Base-by-base conservation (phyloP, 2,113 vertebrate species). In the Platysteira castanea region DNA sequence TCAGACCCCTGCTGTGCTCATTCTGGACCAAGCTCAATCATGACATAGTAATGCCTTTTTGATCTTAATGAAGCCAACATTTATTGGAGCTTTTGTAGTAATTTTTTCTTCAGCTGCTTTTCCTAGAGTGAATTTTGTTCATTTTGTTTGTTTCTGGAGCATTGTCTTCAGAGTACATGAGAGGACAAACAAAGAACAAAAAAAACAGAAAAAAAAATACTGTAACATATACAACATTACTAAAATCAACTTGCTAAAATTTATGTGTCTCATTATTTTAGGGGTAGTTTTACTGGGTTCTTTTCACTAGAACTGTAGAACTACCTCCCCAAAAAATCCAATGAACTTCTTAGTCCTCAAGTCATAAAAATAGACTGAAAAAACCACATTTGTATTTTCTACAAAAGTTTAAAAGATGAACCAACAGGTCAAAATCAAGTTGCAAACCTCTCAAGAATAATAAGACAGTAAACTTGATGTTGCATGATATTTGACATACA, bases 401-500 rank as follows among this genome's bases (percentile, higher is more conserved):
- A 79, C 33, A 76, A 89, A 95, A 97, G 75, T 95, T 93, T 95
- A 81, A 93, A 95, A 94, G 46, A 96, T 84, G 71, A 97, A 83
- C 84, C 92, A 96, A 96, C 93, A 96, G 96, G 93, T 95, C 96
- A 97, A 94, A 94, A 94, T 93, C 95, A 96, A 97, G 97, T 97
- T 95, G 80, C 94, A 97, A 97, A 88, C 96, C 96, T 97, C 97
- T 97, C 93, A 98, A 97, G 97, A 97, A 95, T 97, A 98, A 95
- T 95, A 96, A 96, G 97, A 91, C 97, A 96, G 95, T 96, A 94
- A 97, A 97, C 95, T 98, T 97, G 97, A 97, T 87, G 79, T 98
- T 98, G 96, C 91, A 67, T 90, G 96, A 94, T 97, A 97, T 98
- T 98, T 98, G 98, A 98, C 97, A 98, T 98, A 97, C 97, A 97